phyloP scores from a whole-genome alignment of 2,888 invertebrate species.

The Copidosoma aretas region DNA sequence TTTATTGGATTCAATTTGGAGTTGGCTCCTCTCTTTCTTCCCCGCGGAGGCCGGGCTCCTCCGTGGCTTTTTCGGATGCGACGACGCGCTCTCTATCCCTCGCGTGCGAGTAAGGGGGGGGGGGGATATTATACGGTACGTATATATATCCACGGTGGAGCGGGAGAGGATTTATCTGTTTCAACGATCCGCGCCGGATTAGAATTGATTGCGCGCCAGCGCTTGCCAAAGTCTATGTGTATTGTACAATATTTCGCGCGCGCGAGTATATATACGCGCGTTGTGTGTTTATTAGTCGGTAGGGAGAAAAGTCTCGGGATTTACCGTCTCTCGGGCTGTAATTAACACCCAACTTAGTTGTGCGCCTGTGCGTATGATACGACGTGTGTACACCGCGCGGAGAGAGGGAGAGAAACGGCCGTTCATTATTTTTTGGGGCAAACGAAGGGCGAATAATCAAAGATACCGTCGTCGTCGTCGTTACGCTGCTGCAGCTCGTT shows the following conservation, averaged over 20 bases:
- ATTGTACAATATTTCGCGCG: background rate
- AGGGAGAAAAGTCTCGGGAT: background rate
- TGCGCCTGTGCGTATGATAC: background rate
- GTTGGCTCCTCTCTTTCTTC: slow-evolving; percentile 26
- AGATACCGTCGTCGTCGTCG: no score
- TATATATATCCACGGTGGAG: background rate
- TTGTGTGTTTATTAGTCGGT: no score
- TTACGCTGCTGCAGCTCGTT: no score
- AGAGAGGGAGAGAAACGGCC: no score
- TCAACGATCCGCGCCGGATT: background rate
- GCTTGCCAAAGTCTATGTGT: slow-evolving; percentile 2
- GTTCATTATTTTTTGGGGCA: no score
- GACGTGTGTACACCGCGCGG: no score
- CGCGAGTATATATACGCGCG: background rate
- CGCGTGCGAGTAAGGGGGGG: background rate
- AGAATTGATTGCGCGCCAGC: slow-evolving; percentile 8
- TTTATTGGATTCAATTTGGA: slow-evolving; percentile 5
- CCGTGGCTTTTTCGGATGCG: background rate
- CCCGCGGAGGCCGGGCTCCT: no score
- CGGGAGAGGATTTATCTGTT: background rate
- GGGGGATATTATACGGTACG: background rate
- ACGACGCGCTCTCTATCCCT: background rate
- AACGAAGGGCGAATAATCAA: no score
- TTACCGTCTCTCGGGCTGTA: background rate
- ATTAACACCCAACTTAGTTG: slow-evolving; percentile 1